Conservation (phyloP, 2,888 invertebrate genomes). For the Epinotia nisella region DNA sequence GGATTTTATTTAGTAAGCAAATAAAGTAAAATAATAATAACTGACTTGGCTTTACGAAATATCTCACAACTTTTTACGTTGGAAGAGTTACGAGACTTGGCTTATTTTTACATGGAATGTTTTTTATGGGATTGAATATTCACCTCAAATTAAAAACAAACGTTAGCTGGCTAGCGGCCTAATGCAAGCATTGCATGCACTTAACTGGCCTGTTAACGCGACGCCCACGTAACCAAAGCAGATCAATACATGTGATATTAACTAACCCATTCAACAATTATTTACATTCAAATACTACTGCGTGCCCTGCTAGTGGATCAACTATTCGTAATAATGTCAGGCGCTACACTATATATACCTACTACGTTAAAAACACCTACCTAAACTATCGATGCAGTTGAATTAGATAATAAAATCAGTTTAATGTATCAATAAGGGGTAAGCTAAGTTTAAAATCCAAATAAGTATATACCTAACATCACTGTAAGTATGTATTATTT, state of each 20-base stretch:
- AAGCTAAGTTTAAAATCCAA: no score
- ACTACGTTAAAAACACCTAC: not conserved
- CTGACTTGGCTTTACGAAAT: no score
- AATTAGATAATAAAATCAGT: no score
- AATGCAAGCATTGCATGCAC: constrained; percentile 44
- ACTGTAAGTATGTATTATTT: not conserved
- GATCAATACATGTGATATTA: constrained; percentile 36
- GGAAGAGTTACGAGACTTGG: no score
- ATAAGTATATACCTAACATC: no score
- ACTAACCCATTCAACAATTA: constrained; percentile 31
- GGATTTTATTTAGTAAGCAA: no score
- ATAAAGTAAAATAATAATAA: no score
- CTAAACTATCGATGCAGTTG: not conserved
- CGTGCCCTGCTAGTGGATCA: not conserved
- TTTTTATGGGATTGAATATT: no score
- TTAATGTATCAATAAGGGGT: no score
- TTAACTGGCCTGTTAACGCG: constrained; percentile 41
- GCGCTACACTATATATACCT: not conserved
- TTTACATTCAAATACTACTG: constrained; percentile 22
- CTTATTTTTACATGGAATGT: no score
- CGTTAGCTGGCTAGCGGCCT: constrained; percentile 26
- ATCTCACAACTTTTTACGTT: no score
- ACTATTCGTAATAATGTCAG: not conserved
- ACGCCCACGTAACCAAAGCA: constrained; percentile 34
- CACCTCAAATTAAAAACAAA: constrained; percentile 41